These are phyloP conservation scores for Drosophila prostipennis DNA, from an alignment of 2,888 invertebrate genomes.

Conservation along the genomic window DNA sequence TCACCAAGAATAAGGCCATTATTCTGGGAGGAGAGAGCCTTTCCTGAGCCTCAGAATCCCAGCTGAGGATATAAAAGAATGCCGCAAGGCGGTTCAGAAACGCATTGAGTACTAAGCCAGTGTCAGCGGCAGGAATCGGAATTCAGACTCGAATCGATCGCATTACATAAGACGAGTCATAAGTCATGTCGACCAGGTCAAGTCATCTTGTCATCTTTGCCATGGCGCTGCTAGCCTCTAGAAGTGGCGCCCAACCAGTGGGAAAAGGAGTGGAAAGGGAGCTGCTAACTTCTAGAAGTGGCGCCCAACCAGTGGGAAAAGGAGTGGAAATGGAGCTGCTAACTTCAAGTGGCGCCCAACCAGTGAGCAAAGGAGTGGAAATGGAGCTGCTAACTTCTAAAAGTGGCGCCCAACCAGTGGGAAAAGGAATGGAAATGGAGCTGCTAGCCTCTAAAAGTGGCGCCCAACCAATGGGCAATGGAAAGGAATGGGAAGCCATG, in stretches of 20 bases:
- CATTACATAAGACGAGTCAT: neutral
- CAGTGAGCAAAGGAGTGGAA: neutral
- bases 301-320: neutral
- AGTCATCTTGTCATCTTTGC: neutral
- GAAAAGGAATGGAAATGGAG: neutral
- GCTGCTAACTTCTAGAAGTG: too few relatives aligned
- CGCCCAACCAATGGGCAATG: neutral
- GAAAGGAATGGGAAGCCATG: neutral
- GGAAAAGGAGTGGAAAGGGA: neutral
- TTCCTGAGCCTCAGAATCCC: slow-evolving; percentile 21
- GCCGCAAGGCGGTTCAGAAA: slow-evolving; percentile 13
- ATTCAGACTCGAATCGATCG: neutral
- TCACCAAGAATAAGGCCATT: slow-evolving; percentile 7
- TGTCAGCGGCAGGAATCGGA: slow-evolving; percentile 29
- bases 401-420: neutral
- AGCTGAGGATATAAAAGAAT: slow-evolving; percentile 55
- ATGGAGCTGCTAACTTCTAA: neutral
- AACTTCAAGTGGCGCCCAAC: neutral
- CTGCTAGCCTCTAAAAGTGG: too few relatives aligned
- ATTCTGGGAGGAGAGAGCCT: slow-evolving; percentile 8
- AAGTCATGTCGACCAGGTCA: slow-evolving; percentile 5
- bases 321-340: neutral
- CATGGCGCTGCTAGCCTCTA: neutral
- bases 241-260: neutral
- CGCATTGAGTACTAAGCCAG: slow-evolving; percentile 29